Conservation (phyloP, 2,888 invertebrate species). For the Microdon myrmicae region DNA sequence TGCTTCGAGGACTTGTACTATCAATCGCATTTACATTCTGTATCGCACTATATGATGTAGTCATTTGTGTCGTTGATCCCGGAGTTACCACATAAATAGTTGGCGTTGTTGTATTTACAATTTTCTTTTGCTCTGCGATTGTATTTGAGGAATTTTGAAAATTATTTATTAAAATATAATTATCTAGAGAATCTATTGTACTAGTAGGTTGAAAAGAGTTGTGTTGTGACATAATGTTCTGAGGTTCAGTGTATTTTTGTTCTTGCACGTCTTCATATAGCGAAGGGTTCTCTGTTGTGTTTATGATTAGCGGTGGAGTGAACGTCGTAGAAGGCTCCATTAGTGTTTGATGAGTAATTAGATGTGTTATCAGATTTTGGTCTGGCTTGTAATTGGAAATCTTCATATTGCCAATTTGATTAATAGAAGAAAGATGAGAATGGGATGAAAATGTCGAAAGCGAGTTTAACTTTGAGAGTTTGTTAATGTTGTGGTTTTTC, state of each 20-base stretch:
- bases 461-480: no score
- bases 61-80: constrained; percentile 54
- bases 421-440: background rate
- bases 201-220: constrained; percentile 41
- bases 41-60: constrained; percentile 54
- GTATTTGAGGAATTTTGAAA: constrained; percentile 46
- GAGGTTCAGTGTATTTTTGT: constrained; percentile 39
- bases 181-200: constrained; percentile 39
- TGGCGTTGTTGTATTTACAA: constrained; percentile 34
- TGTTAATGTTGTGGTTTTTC: no score
- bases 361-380: constrained; percentile 11
- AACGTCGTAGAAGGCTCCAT: constrained; percentile 20
- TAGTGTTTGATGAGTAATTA: constrained; percentile 5
- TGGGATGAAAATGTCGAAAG: no score
- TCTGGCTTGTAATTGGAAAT: constrained; percentile 5
- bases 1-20: constrained; percentile 22
- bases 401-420: background rate
- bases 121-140: constrained; percentile 42
- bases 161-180: constrained; percentile 42
- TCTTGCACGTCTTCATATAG: constrained; percentile 15
- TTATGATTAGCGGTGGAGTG: constrained; percentile 21
- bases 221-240: constrained; percentile 43
- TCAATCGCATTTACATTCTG: constrained; percentile 4
- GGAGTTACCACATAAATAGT: constrained; percentile 30
- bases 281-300: constrained; percentile 9